Evolutionary conservation across 2,888 invertebrate species (phyloP).

Genomic region (Xestia ashworthii): DNA sequence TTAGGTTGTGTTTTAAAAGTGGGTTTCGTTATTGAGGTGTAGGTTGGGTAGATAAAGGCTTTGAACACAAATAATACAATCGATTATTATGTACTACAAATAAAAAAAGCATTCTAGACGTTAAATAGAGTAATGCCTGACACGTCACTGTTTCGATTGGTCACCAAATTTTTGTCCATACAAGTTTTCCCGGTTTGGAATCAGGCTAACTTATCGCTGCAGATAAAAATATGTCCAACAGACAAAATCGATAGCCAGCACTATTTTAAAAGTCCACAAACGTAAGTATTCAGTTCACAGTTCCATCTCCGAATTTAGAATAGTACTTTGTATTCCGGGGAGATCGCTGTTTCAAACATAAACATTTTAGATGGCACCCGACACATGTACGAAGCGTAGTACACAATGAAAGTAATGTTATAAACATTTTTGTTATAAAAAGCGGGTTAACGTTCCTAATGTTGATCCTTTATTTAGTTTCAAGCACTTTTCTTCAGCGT

Average conservation of each 20-base stretch:
- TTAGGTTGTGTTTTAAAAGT: background rate
- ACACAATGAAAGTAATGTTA: conserved; percentile 19
- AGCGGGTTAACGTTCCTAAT: conserved; percentile 9
- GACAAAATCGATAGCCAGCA: conserved; percentile 56
- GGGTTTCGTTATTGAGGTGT: background rate
- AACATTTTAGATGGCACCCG: conserved; percentile 25
- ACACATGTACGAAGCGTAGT: conserved; percentile 7
- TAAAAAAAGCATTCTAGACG: too few species aligned
- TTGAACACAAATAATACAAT: conserved; percentile 1
- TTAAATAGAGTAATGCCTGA: too few species aligned
- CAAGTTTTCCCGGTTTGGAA: too few species aligned
- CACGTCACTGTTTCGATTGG: too few species aligned
- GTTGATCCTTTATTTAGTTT: conserved; percentile 25
- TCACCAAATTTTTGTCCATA: too few species aligned
- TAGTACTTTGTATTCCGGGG: conserved; percentile 54
- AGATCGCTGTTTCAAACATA: conserved; percentile 32
- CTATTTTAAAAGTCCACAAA: conserved; percentile 61
- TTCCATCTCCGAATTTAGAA: conserved; percentile 55
- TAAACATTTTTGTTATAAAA: conserved; percentile 46
- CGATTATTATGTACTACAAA: too few species aligned
- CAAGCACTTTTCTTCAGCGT: background rate
- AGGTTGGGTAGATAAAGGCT: background rate
- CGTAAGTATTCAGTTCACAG: conserved; percentile 54
- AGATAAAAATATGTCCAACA: conserved; percentile 28
- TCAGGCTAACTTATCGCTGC: background rate